Evolutionary conservation across 2,888 invertebrate genomes (phyloP), one percentile per base, ranked within the genome.

Genomic region (Rhaphigaster nebulosa): DNA sequence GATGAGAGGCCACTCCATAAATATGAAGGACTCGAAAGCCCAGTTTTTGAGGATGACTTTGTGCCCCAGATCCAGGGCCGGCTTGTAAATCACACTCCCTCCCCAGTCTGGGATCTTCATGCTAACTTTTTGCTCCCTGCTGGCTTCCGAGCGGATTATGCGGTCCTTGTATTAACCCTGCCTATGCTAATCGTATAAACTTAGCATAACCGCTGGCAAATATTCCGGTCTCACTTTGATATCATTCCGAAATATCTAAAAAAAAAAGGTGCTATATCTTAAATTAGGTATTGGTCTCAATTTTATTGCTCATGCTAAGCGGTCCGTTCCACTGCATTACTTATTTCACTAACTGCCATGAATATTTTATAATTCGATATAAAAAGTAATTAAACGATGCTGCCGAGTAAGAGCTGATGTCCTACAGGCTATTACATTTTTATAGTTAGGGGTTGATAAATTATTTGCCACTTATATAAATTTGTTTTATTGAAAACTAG

Each of bases 1-100:
- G 84, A 84, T 84, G 84, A 84, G 84, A n/a, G 84, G 45, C 12
- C 45, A n/a, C 45, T 50, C 84, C 45, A 84, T 84, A 84, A 84
- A 84, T 84, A 84, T 84, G 84, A 84, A 84, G 26, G 45, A 84
- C 84, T 45, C 84, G 10, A 84, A 84, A 84, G 84, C 84, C 84
- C 38, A 84, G 84, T 84, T 84, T 84, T 84, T 84, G 84, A 76
- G 70, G 70, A 34, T 23, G 70, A 76, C 70, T 76, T 76, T 76
- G 70, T 34, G 70, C 34, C 70, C 70, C 29, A 76, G 70, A 76
- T 76, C 70, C 34, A 5, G n/a, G n/a, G n/a, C n/a, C n/a, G 0
- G 6, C 70, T 76, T 76, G 70, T 76, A 76, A 76, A 76, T 76
- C 70, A 65, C 13, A 34, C 29, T 29, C 65, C 65, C 34, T 29